These are phyloP conservation scores for Microtus richardsoni DNA, from an alignment of 2,113 vertebrate species.

Conservation along the genomic window DNA sequence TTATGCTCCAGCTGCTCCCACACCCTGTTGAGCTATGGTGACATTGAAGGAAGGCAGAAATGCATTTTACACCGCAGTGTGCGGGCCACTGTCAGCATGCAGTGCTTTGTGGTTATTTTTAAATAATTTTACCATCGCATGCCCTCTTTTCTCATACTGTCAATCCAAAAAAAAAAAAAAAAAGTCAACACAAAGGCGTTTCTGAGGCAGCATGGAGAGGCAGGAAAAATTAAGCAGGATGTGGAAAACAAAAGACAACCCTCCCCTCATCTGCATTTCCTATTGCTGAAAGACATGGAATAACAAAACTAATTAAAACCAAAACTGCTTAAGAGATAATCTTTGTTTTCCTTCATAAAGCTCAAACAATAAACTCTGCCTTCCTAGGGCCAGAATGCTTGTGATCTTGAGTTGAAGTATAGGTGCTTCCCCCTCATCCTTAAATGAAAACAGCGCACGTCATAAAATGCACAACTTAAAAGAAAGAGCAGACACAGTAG, in stretches of 20 bases:
- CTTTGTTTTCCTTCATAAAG: not conserved
- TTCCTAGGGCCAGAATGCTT: not conserved
- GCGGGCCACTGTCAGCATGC: slow-evolving; percentile 71
- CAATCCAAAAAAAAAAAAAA: not conserved
- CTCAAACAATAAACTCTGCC: not conserved
- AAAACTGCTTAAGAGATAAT: not conserved
- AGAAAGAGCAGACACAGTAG: not conserved
- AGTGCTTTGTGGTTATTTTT: slow-evolving; percentile 83
- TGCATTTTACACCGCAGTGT: slow-evolving; percentile 73
- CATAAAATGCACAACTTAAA: not conserved
- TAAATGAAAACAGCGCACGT: not conserved
- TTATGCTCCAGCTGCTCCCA: slow-evolving; percentile 66
- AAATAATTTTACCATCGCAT: slow-evolving; percentile 81
- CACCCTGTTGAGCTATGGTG: slow-evolving; percentile 76
- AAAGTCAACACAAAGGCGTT: slow-evolving; percentile 67
- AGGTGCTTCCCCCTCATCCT: not conserved
- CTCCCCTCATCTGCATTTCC: not conserved
- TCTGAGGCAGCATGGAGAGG: not conserved
- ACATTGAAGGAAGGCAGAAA: slow-evolving; percentile 75
- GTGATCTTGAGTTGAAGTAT: not conserved
- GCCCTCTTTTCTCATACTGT: slow-evolving; percentile 73
- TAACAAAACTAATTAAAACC: not conserved
- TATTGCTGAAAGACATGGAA: not conserved
- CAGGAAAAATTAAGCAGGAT: not conserved
- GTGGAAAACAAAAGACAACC: not conserved